Base-by-base conservation (phyloP, 2,113 vertebrate species). In the Embiotoca jacksoni region DNA sequence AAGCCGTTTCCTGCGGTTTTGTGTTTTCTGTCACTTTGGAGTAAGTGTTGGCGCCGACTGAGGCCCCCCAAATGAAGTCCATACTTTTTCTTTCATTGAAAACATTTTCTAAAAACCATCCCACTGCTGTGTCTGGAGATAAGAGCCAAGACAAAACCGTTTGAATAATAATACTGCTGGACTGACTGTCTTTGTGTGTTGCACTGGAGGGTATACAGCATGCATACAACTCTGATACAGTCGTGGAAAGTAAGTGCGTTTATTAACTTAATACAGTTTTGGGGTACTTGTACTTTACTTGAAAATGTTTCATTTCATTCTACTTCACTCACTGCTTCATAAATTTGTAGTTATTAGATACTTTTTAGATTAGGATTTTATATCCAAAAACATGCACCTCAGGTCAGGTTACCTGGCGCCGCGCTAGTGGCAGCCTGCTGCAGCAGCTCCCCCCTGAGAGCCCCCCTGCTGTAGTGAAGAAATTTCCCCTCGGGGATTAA, bases 51-150 rank as follows among this genome's bases (percentile, higher is more conserved):
- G 80, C 0, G 67, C 37, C 14, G 52, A 83, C 84, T 75, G 57
- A 88, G 72, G 73, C 55, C 78, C 37, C 37, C 79, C 62, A 80
- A 88, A 89, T 53, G 76, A 82, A 81, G 73, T 75, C 74, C 32
- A 37, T n/a, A 68, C 58, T 64, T 64, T 62, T 62, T 50, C 33
- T 57, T 36, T 62, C 54, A 72, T n/a, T 49, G 56, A 69, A 80
- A 84, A 58, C 16, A 7, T 52, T 37, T 10, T 75, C 59, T 78
- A 3, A 50, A 88, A 81, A 73, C 72, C 69, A 57, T 54, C 56
- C 70, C 10, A n/a, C 69, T 64, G 77, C 83, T 80, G 87, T 63
- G 78, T 74, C 72, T 80, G 60, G 59, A 89, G 90, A 90, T 90
- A 89, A 91, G 84, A 82, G 57, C 78, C 76, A 31, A 55, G 59